Evolutionary conservation across 2,113 vertebrate species (phyloP).

Genomic region (Trachemys scripta): DNA sequence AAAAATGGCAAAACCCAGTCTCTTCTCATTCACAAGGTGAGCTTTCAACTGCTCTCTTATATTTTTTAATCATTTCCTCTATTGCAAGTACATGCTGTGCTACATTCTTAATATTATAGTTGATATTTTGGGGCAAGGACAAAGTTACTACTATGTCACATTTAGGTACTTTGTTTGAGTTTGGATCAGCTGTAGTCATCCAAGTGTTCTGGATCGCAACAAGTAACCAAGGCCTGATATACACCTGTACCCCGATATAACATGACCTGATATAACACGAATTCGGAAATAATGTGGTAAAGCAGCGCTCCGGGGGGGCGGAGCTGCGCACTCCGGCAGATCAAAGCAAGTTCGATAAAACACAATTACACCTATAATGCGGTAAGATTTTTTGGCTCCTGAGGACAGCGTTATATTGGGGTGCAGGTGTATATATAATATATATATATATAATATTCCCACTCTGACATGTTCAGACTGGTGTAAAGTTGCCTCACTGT

Average conservation of each 20-base stretch:
- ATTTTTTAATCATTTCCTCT: neutral
- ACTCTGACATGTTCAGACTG: neutral
- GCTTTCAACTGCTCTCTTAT: conserved; percentile 5
- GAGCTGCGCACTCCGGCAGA: too few relatives aligned
- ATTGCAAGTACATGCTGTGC: conserved; percentile 13
- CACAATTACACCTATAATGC: too few relatives aligned
- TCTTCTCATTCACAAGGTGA: neutral
- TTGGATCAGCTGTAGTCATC: conserved; percentile 20
- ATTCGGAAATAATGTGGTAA: too few relatives aligned
- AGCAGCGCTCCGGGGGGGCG: too few relatives aligned
- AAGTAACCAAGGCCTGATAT: neutral
- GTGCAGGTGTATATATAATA: too few relatives aligned
- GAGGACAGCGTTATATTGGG: too few relatives aligned
- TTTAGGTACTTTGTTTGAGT: neutral
- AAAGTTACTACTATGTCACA: neutral
- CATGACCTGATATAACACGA: too few relatives aligned
- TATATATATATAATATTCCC: too few relatives aligned
- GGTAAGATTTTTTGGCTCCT: too few relatives aligned
- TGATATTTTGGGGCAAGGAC: conserved; percentile 45
- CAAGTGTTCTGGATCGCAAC: neutral
- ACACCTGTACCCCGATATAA: too few relatives aligned
- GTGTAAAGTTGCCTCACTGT: neutral
- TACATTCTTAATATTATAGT: neutral
- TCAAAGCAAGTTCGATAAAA: too few relatives aligned
- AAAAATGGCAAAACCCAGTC: neutral